phyloP scores from a whole-genome alignment of 2,797 vertebrate species.

The Acipenser transmontanus region DNA sequence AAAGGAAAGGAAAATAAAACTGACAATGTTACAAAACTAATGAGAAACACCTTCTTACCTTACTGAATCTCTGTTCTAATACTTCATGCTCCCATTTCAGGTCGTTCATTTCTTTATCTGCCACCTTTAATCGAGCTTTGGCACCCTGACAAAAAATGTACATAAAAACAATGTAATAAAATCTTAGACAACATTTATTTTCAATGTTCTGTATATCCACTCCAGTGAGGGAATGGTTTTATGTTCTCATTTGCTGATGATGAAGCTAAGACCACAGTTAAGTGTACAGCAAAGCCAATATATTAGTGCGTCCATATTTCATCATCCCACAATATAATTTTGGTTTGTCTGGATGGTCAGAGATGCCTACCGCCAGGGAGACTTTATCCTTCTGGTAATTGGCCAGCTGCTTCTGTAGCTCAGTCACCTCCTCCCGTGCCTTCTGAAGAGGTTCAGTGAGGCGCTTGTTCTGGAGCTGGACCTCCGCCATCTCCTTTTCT shows the following conservation, averaged over 20 bases:
- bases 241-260: neutral
- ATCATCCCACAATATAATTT: neutral
- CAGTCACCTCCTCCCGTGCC: conserved; percentile 49
- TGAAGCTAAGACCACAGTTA: neutral
- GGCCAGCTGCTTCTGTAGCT: conserved; percentile 54
- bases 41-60: conserved; percentile 50
- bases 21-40: too few relatives aligned
- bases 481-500: conserved; percentile 54
- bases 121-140: conserved; percentile 61
- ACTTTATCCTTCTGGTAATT: conserved; percentile 62
- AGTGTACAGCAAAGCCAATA: neutral
- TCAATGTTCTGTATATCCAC: too few relatives aligned
- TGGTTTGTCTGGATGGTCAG: neutral
- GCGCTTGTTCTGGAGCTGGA: conserved; percentile 56
- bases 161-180: too few relatives aligned
- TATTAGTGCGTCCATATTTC: neutral
- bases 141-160: conserved; percentile 47
- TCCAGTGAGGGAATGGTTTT: neutral
- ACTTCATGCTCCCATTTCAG: conserved; percentile 75
- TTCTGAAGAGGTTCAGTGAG: conserved; percentile 56
- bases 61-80: conserved; percentile 64
- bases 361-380: conserved; percentile 36
- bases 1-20: too few relatives aligned
- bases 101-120: conserved; percentile 64
- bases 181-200: too few relatives aligned